Evolutionary conservation across 1,140 invertebrate species (phyloP).

Genomic region (silkworm (Bombyx mori)): DNA sequence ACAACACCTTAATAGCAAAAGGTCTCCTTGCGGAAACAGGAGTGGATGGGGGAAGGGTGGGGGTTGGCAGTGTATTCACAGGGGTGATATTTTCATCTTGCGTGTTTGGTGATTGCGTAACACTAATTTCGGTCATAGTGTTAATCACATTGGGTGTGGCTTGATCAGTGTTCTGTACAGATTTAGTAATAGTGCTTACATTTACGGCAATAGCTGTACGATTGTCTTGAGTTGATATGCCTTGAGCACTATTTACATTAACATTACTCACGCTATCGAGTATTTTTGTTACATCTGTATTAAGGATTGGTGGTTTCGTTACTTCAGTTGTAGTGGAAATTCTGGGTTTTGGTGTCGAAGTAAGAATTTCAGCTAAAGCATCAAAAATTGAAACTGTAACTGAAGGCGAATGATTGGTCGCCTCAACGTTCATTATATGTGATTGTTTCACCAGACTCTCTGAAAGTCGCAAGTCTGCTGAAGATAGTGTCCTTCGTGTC

Average conservation of each 20-base stretch:
- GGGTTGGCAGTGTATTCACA: slow-evolving; percentile 40
- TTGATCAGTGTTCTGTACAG: slow-evolving; percentile 63
- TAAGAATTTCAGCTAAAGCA: slow-evolving; percentile 71
- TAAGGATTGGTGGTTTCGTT: slow-evolving; percentile 43
- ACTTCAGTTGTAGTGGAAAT: slow-evolving; percentile 64
- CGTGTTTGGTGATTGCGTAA: slow-evolving; percentile 48
- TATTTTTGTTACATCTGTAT: slow-evolving; percentile 48
- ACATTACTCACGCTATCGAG: slow-evolving; percentile 60
- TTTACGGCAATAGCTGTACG: slow-evolving; percentile 27
- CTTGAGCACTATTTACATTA: slow-evolving; percentile 62
- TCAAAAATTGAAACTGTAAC: slow-evolving; percentile 72
- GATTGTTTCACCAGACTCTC: slow-evolving; percentile 61
- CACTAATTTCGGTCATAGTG: slow-evolving; percentile 50
- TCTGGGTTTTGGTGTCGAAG: slow-evolving; percentile 61
- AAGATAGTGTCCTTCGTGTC: slow-evolving; percentile 60
- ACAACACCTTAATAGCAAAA: slow-evolving; percentile 65
- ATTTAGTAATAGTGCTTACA: slow-evolving; percentile 64
- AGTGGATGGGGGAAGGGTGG: slow-evolving; percentile 44
- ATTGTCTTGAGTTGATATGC: slow-evolving; percentile 38
- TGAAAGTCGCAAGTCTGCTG: slow-evolving; percentile 63
- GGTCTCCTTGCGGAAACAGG: slow-evolving; percentile 61
- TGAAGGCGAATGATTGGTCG: slow-evolving; percentile 68
- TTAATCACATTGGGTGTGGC: slow-evolving; percentile 63
- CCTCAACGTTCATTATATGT: slow-evolving; percentile 69
- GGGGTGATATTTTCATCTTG: slow-evolving; percentile 33